phyloP scores from a whole-genome alignment of 2,888 invertebrate genomes.

The Stomorhina lunata region DNA sequence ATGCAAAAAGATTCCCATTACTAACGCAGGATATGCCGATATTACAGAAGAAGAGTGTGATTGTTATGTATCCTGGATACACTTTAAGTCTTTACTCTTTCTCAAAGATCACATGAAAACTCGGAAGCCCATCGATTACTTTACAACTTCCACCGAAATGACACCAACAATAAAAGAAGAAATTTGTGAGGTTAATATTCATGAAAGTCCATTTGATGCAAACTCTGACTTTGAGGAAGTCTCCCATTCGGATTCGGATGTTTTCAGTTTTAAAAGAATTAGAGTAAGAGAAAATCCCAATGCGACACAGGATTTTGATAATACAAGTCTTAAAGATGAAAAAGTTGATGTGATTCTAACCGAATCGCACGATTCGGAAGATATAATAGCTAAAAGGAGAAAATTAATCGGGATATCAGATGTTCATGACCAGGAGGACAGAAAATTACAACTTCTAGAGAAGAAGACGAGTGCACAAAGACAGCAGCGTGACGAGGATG shows the following conservation, averaged over 20 bases:
- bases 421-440: background rate
- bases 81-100: slow-evolving; percentile 43
- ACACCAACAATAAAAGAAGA: background rate
- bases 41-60: slow-evolving; percentile 5
- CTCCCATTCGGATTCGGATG: too few relatives aligned
- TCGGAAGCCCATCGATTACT: slow-evolving; percentile 6
- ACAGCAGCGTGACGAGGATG: slow-evolving; percentile 26
- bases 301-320: too few relatives aligned
- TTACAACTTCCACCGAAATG: background rate
- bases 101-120: slow-evolving; percentile 45
- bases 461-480: slow-evolving; percentile 10
- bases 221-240: too few relatives aligned
- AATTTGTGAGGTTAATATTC: background rate
- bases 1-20: slow-evolving; percentile 17
- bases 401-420: background rate
- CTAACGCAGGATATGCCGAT: background rate
- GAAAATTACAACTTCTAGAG: slow-evolving; percentile 34
- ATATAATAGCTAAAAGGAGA: background rate
- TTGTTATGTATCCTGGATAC: slow-evolving; percentile 10
- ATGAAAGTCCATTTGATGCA: background rate
- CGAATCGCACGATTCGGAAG: slow-evolving; percentile 6
- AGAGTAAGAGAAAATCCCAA: too few relatives aligned
- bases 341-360: too few relatives aligned
- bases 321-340: too few relatives aligned
- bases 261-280: too few relatives aligned